Conservation (phyloP, 2,888 invertebrate genomes). For the Podabrus alpinus region DNA sequence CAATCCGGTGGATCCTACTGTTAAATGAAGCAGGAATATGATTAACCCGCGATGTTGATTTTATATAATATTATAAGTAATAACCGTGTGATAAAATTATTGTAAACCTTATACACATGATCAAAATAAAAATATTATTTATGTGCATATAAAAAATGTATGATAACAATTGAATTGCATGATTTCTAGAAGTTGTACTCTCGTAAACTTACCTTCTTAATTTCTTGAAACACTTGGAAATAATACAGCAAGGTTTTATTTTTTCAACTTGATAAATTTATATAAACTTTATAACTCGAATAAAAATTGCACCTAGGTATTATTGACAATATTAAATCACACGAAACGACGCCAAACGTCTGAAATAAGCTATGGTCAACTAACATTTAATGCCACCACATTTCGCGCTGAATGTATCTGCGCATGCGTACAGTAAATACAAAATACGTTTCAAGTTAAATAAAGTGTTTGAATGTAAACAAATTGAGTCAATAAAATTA, state of each 20-base stretch:
- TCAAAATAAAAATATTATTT: neutral
- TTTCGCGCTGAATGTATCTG: neutral
- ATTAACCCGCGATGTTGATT: neutral
- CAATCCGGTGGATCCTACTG: neutral
- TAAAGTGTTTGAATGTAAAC: neutral
- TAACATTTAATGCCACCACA: neutral
- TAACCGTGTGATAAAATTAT: neutral
- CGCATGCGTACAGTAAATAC: neutral
- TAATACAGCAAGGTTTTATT: neutral
- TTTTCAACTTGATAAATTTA: neutral
- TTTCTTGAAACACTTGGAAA: neutral
- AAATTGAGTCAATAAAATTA: neutral
- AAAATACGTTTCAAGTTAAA: neutral
- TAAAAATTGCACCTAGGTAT: neutral
- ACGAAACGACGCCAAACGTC: neutral
- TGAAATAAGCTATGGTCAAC: constrained; percentile 1
- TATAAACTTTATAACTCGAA: neutral
- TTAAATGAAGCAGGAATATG: neutral
- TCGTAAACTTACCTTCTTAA: neutral
- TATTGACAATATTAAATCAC: neutral
- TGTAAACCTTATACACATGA: neutral
- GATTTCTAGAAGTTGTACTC: neutral
- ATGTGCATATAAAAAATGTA: neutral
- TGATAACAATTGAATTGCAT: neutral
- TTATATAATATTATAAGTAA: neutral